Base-by-base conservation (phyloP, 2,797 vertebrate genomes). In the Phaenicophaeus curvirostris region DNA sequence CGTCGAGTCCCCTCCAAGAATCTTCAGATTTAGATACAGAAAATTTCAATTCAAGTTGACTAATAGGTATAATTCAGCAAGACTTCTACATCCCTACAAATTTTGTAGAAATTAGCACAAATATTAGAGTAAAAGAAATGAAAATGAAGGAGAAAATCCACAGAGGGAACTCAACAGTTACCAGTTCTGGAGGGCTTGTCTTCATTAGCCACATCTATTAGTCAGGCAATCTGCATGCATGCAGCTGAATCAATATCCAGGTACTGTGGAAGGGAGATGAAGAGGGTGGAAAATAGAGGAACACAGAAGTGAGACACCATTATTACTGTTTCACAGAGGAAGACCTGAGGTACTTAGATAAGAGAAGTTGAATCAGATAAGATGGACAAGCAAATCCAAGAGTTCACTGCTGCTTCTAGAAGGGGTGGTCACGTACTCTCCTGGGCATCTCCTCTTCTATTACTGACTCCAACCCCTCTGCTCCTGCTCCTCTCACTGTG, bases 61-160 rank as follows among this genome's bases (percentile, higher is more conserved):
- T 72, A 65, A 85, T 87, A 74, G 30, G 24, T 59, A 1, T 79
- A 77, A 92, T 83, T 92, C 44, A 91, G 67, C 82, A 89, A 37
- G 2, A 92, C 41, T 72, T 84, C 58, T 65, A 61, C 41, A 72
- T 57, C 37, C 7, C 20, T 77, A 24, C 2, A 63, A 83, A 15
- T 76, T 93, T 15, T 79, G 21, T 46, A 77, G 57, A 15, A 74
- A 79, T 87, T 71, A 77, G 15, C 48, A 61, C 41, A 76, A 76
- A 39, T 74, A 59, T 33, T 42, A 50, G 25, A 55, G 53, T 14
- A 95, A 53, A 18, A 74, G 7, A 82, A 66, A 87, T 19, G 44
- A 79, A 85, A 90, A 82, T 6, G 25, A 65, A 86, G 33, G 27
- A 37, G 44, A 85, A 89, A 85, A 90, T 41, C 50, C 73, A 28